Evolutionary conservation across 2,113 vertebrate genomes (phyloP).

Genomic region (Proterorhinus semilunaris): DNA sequence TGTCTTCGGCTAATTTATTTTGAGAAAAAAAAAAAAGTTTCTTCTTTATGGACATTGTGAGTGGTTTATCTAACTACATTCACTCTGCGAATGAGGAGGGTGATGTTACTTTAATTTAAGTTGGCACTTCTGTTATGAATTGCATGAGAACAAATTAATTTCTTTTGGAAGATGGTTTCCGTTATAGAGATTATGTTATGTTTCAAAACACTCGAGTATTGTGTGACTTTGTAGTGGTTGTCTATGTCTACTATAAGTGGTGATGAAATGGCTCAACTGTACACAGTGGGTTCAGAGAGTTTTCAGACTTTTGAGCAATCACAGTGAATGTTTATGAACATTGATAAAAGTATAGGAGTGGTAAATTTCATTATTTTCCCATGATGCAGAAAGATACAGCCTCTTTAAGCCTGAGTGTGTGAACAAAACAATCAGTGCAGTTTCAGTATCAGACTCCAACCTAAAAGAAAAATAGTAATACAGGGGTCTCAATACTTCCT

Average conservation of each 20-base stretch:
- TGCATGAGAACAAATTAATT: neutral
- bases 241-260: neutral
- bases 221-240: neutral
- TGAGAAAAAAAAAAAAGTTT: neutral
- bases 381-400: no score
- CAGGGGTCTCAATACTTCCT: no score
- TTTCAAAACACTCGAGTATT: constrained; percentile 9
- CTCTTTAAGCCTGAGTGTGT: no score
- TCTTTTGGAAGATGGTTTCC: neutral
- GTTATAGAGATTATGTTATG: neutral
- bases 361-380: no score
- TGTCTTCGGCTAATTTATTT: constrained; percentile 15
- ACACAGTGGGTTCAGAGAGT: neutral
- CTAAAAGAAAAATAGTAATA: no score
- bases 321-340: no score
- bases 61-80: constrained; percentile 7
- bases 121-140: constrained; percentile 22
- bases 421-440: no score
- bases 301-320: no score
- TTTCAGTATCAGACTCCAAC: no score
- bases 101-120: constrained; percentile 14
- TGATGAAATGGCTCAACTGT: neutral
- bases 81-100: constrained; percentile 7
- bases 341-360: no score
- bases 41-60: neutral